Base-by-base conservation (phyloP, 2,113 vertebrate species). In the Ancistrus triradiatus region DNA sequence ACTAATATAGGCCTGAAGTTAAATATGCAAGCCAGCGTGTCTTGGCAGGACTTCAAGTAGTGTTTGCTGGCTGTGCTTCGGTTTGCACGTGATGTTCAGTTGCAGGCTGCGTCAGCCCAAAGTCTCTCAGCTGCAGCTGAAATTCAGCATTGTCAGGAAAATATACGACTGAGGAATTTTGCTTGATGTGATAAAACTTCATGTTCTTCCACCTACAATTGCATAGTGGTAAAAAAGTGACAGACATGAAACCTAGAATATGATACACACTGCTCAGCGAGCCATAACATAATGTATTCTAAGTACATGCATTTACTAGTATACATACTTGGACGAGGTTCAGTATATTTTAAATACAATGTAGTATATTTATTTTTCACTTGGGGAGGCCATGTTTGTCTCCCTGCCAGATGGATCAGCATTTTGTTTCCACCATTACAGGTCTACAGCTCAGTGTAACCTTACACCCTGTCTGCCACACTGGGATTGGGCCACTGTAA, bases 81-180 rank as follows among this genome's bases (percentile, higher is more conserved):
- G 11, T 15, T 48, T 35, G 18, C 31, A 37, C 13, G 44, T 22
- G 18, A 22, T 8, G 44, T 43, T 21, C 7, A 8, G 18, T 53
- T 6, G n/a, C 8, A 3, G 59, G 46, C 55, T 50, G 13, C 7
- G 27, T 67, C 55, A 48, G 24, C 48, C 43, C 50, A 47, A 22
- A 44, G 31, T 64, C 27, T 63, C 11, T 22, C 44, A 43, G 52
- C 38, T 63, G 59, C 2, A 40, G 21, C 33, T 44, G 60, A 62
- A 69, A 53, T 60, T 63, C 59, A 56, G 31, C 14, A 7, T 33
- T 25, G 60, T 58, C 51, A 27, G 19, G 18, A 48, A 31, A 27
- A 25, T 43, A 63, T 64, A 18, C 63, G 38, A 27, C 28, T 63
- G 44, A 69, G 19, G 31, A 59, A 50, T 33, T 11, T 25, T 24